phyloP scores from a whole-genome alignment of 2,113 vertebrate genomes.

The Lota lota region DNA sequence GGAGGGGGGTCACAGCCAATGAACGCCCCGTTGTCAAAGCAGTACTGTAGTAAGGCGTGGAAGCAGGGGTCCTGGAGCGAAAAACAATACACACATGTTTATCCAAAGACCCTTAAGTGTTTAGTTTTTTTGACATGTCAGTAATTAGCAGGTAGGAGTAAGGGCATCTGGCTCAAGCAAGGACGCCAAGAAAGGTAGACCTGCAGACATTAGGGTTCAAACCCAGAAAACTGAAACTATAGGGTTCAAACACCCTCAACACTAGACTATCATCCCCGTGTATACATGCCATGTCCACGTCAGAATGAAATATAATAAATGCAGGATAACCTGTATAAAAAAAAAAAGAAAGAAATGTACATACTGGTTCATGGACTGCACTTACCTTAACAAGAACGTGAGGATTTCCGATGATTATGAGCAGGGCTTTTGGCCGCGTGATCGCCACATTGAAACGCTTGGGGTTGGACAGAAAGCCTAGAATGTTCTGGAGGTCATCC shows the following conservation, averaged over 20 bases:
- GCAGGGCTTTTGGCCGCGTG: slow-evolving; percentile 89
- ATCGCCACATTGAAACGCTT: slow-evolving; percentile 95
- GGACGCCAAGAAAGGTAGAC: too few species aligned
- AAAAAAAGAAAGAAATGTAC: background rate
- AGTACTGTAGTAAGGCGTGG: slow-evolving; percentile 83
- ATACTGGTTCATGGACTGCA: background rate
- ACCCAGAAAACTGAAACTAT: too few species aligned
- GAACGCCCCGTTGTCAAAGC: slow-evolving; percentile 78
- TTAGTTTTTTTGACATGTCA: too few species aligned
- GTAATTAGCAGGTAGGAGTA: too few species aligned
- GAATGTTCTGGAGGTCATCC: slow-evolving; percentile 67
- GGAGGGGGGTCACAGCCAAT: slow-evolving; percentile 86
- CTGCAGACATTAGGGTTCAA: too few species aligned
- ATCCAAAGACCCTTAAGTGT: too few species aligned
- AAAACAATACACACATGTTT: too few species aligned
- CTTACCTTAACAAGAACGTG: slow-evolving; percentile 84
- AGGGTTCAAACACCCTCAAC: too few species aligned
- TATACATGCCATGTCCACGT: background rate
- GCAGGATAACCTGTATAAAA: background rate
- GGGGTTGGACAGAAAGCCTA: slow-evolving; percentile 88
- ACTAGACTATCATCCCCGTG: too few species aligned
- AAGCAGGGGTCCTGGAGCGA: slow-evolving; percentile 84
- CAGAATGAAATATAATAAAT: background rate
- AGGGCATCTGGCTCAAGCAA: too few species aligned
- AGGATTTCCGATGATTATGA: slow-evolving; percentile 89